These are phyloP conservation scores for Temnothorax ravouxi DNA, from an alignment of 2,888 invertebrate species.

Conservation along the genomic window DNA sequence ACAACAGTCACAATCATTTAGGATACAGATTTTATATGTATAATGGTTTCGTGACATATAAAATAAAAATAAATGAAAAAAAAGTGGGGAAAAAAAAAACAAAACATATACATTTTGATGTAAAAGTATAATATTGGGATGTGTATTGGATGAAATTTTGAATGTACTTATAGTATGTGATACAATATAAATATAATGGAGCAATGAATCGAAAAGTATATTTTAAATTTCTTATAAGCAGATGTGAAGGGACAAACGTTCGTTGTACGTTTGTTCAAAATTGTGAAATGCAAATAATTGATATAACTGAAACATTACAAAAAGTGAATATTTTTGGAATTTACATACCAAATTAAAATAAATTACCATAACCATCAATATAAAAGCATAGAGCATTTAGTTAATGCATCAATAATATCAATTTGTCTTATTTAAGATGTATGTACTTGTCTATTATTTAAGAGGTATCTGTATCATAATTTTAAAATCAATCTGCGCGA, in stretches of 20 bases:
- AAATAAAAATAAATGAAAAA: constrained; percentile 72
- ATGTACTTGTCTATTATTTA: not conserved
- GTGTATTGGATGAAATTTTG: constrained; percentile 82
- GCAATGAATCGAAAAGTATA: not conserved
- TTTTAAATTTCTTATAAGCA: constrained; percentile 11
- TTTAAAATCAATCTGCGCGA: not conserved
- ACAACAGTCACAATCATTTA: constrained; percentile 80
- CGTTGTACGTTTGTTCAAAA: not conserved
- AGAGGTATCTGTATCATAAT: not conserved
- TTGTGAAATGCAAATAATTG: constrained; percentile 18
- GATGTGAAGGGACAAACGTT: constrained; percentile 3
- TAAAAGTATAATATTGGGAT: constrained; percentile 80
- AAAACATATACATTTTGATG: constrained; percentile 67
- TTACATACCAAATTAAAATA: constrained; percentile 38
- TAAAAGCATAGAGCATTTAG: constrained; percentile 22
- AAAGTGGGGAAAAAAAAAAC: constrained; percentile 60
- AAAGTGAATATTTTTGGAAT: constrained; percentile 7
- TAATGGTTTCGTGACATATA: constrained; percentile 67
- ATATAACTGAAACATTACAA: not conserved
- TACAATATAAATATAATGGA: constrained; percentile 60
- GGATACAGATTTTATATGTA: constrained; percentile 69
- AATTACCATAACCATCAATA: constrained; percentile 24
- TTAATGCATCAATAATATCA: constrained; percentile 28
- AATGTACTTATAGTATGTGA: constrained; percentile 59
- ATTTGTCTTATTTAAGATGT: constrained; percentile 16